These are phyloP conservation scores for Lycaon pictus DNA, from an alignment of 2,113 vertebrate species.

Conservation along the genomic window DNA sequence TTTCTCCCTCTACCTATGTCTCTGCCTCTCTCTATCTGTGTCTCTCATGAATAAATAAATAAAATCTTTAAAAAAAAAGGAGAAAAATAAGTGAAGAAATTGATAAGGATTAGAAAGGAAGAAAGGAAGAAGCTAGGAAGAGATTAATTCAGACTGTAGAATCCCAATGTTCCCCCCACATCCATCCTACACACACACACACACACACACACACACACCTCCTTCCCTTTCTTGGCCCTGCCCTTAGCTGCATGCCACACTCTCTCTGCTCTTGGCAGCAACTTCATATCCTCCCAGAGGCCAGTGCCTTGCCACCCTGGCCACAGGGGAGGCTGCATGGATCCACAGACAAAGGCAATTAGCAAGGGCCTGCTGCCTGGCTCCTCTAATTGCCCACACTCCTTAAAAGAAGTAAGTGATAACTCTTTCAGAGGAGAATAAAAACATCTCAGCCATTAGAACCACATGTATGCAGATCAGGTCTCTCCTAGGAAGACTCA, in stretches of 20 bases:
- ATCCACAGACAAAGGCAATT: conserved; percentile 8
- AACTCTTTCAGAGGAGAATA: not conserved
- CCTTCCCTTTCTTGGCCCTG: not conserved
- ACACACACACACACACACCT: no score
- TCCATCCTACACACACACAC: not conserved
- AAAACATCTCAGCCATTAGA: conserved; percentile 28
- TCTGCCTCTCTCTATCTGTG: no score
- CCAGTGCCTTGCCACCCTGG: not conserved
- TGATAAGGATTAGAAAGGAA: not conserved
- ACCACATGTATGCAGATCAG: not conserved
- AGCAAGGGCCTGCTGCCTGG: not conserved
- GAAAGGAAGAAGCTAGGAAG: not conserved
- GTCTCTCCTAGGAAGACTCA: not conserved
- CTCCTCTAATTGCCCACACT: not conserved
- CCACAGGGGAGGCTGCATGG: not conserved
- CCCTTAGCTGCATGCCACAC: not conserved
- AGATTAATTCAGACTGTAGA: not conserved
- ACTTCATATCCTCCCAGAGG: not conserved
- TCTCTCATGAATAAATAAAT: no score
- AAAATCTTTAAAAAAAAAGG: not conserved
- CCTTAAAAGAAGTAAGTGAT: not conserved
- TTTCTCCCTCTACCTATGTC: no score
- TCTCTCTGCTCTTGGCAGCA: not conserved
- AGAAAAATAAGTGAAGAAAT: not conserved
- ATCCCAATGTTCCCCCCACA: not conserved